phyloP scores from a whole-genome alignment of 2,113 vertebrate genomes.

The Podarcis muralis region DNA sequence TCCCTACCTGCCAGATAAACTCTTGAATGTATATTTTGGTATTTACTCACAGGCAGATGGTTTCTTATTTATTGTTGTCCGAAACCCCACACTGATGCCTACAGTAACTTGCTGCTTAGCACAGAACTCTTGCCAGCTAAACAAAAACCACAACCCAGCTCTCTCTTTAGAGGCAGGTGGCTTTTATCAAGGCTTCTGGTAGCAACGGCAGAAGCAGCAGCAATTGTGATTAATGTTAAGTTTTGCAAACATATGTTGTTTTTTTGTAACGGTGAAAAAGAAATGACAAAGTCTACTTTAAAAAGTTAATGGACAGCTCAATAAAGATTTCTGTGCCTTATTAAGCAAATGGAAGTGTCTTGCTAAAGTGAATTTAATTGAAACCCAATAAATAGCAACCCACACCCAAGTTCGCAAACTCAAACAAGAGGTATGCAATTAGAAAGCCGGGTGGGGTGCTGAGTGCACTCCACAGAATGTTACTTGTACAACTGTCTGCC shows the following conservation, averaged over 20 bases:
- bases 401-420: no score
- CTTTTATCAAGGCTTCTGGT: neutral
- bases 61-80: slow-evolving; percentile 73
- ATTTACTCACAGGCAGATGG: slow-evolving; percentile 33
- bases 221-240: slow-evolving; percentile 29
- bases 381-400: no score
- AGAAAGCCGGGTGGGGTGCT: no score
- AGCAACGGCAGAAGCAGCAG: slow-evolving; percentile 17
- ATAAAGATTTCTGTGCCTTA: neutral
- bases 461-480: no score
- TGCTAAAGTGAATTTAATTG: neutral
- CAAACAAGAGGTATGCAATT: no score
- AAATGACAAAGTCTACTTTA: slow-evolving; percentile 74
- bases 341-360: neutral
- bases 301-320: slow-evolving; percentile 62
- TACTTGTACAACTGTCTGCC: no score
- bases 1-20: neutral
- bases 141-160: neutral
- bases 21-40: slow-evolving; percentile 60
- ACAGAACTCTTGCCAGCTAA: slow-evolving; percentile 1
- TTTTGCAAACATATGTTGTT: slow-evolving; percentile 22
- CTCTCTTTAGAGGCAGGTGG: neutral
- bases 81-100: slow-evolving; percentile 45
- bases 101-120: slow-evolving; percentile 56
- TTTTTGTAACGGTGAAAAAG: slow-evolving; percentile 58